These are phyloP conservation scores for Temnothorax curvispinosus DNA, from an alignment of 1,140 invertebrate genomes.

Conservation along the genomic window DNA sequence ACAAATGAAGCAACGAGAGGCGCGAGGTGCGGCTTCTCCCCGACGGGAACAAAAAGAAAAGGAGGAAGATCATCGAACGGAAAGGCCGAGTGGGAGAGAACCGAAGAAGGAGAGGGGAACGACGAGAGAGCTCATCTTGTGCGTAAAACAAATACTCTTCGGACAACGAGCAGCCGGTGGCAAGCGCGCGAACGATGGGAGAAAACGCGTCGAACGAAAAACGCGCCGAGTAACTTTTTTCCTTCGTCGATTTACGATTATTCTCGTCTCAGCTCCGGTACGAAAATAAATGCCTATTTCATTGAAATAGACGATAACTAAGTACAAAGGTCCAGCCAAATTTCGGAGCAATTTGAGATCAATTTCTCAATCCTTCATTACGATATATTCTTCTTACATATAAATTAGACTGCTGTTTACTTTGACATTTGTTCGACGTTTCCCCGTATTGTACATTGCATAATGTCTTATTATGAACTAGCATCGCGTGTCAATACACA, in stretches of 20 bases:
- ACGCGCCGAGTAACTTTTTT: constrained; percentile 8
- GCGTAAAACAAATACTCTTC: constrained; percentile 73
- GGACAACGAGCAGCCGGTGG: constrained; percentile 42
- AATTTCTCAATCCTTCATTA: background rate
- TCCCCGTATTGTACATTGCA: background rate
- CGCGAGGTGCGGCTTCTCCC: constrained; percentile 73
- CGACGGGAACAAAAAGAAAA: constrained; percentile 34
- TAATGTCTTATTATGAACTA: background rate
- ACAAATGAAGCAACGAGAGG: constrained; percentile 81
- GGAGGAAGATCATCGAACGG: constrained; percentile 37
- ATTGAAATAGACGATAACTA: background rate
- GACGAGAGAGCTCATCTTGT: constrained; percentile 58
- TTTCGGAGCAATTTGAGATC: background rate
- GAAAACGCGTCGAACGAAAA: constrained; percentile 59
- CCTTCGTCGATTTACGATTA: background rate
- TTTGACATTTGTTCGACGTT: background rate
- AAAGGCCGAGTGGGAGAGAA: constrained; percentile 18
- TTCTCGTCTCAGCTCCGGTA: background rate
- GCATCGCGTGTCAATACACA: constrained; percentile 38
- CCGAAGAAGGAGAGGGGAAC: constrained; percentile 1
- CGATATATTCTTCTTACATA: background rate
- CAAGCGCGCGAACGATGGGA: constrained; percentile 39
- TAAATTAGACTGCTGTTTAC: background rate
- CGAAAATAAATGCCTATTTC: background rate
- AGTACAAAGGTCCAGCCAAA: background rate